Evolutionary conservation across 2,113 vertebrate genomes (phyloP).

Genomic region (Ondatra zibethicus): DNA sequence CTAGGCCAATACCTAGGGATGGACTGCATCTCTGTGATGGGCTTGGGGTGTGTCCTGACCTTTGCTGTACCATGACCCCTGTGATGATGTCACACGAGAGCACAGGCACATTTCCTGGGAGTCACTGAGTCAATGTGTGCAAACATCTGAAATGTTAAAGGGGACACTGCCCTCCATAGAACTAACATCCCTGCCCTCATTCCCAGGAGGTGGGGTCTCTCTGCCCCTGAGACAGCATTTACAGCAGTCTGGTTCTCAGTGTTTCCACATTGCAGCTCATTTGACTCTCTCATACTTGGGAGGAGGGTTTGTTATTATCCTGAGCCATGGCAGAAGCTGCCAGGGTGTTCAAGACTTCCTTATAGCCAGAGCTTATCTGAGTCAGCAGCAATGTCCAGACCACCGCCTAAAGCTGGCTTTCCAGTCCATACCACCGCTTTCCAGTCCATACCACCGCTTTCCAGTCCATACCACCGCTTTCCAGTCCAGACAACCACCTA

Average conservation of each 20-base stretch:
- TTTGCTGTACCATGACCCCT: background rate
- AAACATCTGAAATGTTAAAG: background rate
- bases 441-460: no score
- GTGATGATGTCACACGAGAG: background rate
- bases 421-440: background rate
- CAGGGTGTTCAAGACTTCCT: background rate
- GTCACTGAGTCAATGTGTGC: background rate
- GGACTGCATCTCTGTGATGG: background rate
- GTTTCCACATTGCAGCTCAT: background rate
- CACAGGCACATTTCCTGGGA: background rate
- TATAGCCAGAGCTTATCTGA: background rate
- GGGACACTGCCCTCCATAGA: no score
- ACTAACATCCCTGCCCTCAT: background rate
- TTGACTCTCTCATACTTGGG: background rate
- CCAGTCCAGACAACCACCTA: no score
- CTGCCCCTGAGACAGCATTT: background rate
- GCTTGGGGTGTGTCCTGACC: background rate
- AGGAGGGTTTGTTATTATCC: background rate
- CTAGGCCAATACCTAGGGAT: background rate
- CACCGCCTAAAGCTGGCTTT: no score
- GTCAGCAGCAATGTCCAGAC: background rate
- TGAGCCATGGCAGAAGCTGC: background rate
- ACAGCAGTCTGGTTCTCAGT: background rate
- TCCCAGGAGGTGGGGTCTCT: background rate
- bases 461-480: background rate